Evolutionary conservation across 2,113 vertebrate species (phyloP).

Genomic region (Malurus melanocephalus): DNA sequence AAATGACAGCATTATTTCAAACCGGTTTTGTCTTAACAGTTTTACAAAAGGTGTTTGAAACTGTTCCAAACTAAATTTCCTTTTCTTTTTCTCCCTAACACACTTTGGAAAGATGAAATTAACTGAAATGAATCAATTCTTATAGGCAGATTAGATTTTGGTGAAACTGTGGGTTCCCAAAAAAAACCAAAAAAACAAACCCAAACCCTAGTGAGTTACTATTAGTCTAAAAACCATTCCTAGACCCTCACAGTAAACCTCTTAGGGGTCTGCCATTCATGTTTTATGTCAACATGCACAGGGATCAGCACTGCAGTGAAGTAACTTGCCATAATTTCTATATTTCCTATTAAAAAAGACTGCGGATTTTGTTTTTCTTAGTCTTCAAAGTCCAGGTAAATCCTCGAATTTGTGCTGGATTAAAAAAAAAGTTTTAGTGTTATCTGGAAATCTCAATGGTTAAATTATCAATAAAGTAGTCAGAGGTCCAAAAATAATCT

Average conservation of each 20-base stretch:
- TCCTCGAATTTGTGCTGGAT: background rate
- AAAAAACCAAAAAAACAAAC: background rate
- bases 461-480: slow-evolving; percentile 31
- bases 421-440: background rate
- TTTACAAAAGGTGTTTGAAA: background rate
- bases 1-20: background rate
- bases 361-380: background rate
- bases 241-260: background rate
- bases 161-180: no score
- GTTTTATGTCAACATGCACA: background rate
- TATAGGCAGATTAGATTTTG: no score
- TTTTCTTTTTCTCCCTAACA: background rate
- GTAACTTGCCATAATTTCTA: background rate
- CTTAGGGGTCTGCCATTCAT: background rate
- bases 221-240: background rate
- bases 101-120: background rate
- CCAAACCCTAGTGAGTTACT: background rate
- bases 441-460: slow-evolving; percentile 5
- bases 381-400: background rate
- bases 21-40: background rate
- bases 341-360: background rate
- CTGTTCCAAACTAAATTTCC: background rate
- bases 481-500: background rate
- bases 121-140: background rate
- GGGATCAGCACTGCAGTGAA: background rate